These are phyloP conservation scores for Eulemur albifrons DNA, from an alignment of 2,797 vertebrate genomes.

Conservation along the genomic window DNA sequence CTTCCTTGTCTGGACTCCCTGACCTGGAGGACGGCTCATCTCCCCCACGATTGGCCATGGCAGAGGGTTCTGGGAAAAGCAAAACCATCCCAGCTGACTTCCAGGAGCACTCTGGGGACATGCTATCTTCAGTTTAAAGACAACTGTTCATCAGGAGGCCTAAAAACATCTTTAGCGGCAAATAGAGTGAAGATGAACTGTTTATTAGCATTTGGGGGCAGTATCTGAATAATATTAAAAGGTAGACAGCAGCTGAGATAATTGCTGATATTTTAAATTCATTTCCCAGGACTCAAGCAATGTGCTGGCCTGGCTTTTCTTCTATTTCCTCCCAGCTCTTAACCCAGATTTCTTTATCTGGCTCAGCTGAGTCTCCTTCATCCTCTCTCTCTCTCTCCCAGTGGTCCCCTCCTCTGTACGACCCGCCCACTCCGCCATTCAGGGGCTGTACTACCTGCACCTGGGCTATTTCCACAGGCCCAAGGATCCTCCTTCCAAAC, in stretches of 20 bases:
- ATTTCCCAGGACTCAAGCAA: not conserved
- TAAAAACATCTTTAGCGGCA: not conserved
- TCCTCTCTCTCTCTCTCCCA: not conserved
- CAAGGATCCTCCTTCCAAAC: not conserved
- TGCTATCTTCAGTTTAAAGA: not conserved
- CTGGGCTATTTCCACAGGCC: not conserved
- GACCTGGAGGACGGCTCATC: constrained; percentile 70
- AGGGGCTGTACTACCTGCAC: not conserved
- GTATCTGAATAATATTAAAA: not conserved
- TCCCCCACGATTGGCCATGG: not conserved
- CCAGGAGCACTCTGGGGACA: not conserved
- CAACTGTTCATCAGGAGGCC: not conserved
- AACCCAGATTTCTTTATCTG: constrained; percentile 45
- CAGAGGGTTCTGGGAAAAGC: constrained; percentile 43
- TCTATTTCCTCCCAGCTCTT: not conserved
- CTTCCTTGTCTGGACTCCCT: constrained; percentile 44
- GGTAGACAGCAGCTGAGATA: not conserved
- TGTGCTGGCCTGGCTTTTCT: not conserved
- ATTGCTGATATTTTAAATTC: constrained; percentile 14
- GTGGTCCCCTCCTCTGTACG: not conserved
- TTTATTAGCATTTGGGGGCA: not conserved
- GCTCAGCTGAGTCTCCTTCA: not conserved
- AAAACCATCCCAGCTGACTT: constrained; percentile 12
- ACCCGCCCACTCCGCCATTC: not conserved
- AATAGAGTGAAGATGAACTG: not conserved